These are phyloP conservation scores for Capreolus pygargus DNA, from an alignment of 2,113 vertebrate genomes.

Conservation along the genomic window DNA sequence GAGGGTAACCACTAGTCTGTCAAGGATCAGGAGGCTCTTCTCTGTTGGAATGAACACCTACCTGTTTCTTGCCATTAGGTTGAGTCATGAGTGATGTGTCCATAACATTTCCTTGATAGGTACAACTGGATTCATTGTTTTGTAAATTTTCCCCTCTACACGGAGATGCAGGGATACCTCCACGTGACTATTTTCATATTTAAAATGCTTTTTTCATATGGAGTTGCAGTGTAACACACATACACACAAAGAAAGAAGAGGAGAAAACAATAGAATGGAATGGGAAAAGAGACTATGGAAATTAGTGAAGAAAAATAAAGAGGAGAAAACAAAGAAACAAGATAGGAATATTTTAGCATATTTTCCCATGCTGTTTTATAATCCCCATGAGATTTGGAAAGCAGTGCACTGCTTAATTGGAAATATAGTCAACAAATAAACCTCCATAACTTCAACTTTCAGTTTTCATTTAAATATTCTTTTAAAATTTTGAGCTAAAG, in stretches of 20 bases:
- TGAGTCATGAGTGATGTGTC: neutral
- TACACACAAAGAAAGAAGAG: neutral
- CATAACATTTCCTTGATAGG: neutral
- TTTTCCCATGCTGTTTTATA: neutral
- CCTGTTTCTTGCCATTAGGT: rapidly evolving
- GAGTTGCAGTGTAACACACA: neutral
- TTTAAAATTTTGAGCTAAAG: neutral
- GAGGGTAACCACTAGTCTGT: rapidly evolving
- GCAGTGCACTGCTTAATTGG: neutral
- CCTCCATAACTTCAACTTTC: neutral
- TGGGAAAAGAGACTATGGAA: neutral
- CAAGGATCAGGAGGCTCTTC: too few species aligned
- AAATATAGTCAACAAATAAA: neutral
- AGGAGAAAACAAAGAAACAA: neutral
- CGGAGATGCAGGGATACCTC: neutral
- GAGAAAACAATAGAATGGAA: neutral
- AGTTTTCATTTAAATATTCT: neutral
- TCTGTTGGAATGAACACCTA: neutral
- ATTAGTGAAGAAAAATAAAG: neutral
- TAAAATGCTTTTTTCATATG: neutral
- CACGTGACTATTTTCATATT: neutral
- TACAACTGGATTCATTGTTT: neutral
- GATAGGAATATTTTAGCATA: neutral
- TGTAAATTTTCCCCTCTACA: neutral
- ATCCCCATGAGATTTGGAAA: neutral